These are phyloP conservation scores for Orchestes rusci DNA, from an alignment of 2,888 invertebrate genomes.

Conservation along the genomic window DNA sequence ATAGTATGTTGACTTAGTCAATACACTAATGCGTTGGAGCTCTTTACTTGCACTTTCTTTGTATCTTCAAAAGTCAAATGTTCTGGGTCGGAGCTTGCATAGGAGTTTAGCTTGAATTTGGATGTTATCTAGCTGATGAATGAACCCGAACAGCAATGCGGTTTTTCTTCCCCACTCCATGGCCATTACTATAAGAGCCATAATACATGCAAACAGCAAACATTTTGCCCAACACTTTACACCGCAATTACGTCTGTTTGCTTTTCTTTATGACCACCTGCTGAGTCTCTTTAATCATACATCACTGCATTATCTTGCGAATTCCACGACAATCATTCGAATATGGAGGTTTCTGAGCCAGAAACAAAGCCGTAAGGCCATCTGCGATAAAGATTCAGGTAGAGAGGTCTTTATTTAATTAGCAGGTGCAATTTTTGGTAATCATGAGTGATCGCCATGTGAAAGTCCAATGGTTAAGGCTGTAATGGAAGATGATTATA, in stretches of 20 bases:
- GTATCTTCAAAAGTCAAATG: conserved; percentile 19
- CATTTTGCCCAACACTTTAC: conserved; percentile 21
- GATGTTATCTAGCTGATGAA: no score
- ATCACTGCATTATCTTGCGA: conserved; percentile 13
- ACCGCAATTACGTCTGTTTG: conserved; percentile 20
- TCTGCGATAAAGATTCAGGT: no score
- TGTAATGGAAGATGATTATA: no score
- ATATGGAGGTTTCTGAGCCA: no score
- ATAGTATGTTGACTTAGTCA: conserved; percentile 11
- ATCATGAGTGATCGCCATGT: no score
- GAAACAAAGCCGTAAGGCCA: no score
- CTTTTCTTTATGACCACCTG: conserved; percentile 23
- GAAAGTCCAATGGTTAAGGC: no score
- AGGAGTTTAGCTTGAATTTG: conserved; percentile 18
- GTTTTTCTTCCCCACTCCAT: no score
- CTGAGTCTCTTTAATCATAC: conserved; percentile 19
- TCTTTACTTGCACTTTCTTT: conserved; percentile 19
- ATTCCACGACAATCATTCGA: no score
- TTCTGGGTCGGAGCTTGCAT: conserved; percentile 18
- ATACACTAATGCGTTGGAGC: conserved; percentile 13
- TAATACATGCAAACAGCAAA: conserved; percentile 21
- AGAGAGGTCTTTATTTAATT: no score
- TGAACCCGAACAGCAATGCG: no score
- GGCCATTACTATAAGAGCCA: conserved; percentile 12
- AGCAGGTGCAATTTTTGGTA: no score